Conservation (phyloP, 1,140 invertebrate genomes). For the Saxidomus purpurata region DNA sequence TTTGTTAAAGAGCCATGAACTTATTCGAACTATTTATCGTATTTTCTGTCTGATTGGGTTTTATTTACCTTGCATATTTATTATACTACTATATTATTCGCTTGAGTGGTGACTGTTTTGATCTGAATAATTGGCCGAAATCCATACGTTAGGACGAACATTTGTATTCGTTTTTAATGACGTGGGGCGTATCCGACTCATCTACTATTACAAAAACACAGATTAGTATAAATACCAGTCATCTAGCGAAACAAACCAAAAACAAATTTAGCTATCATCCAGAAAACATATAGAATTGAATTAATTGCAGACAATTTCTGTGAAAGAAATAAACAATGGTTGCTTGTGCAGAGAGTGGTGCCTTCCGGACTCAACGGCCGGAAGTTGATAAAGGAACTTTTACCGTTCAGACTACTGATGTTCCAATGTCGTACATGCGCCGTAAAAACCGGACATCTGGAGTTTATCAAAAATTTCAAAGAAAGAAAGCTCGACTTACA, state of each 20-base stretch:
- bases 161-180: not conserved
- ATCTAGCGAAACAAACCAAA: not conserved
- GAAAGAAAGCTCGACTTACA: constrained; percentile 39
- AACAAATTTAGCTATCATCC: not conserved
- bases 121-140: constrained; percentile 1
- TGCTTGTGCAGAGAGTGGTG: not conserved
- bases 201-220: not conserved
- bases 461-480: not conserved
- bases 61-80: not conserved
- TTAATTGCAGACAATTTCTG: not conserved
- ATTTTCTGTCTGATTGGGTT: not conserved
- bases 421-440: not conserved
- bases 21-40: constrained; percentile 15
- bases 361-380: not conserved
- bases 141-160: constrained; percentile 10
- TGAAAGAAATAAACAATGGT: constrained; percentile 36
- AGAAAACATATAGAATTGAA: not conserved
- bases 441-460: not conserved
- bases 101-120: constrained; percentile 13
- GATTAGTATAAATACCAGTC: constrained; percentile 32
- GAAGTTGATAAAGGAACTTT: constrained; percentile 41
- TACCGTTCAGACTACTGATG: constrained; percentile 42
- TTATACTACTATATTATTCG: not conserved
- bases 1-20: constrained; percentile 19
- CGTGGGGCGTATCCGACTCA: constrained; percentile 34